These are phyloP conservation scores for Aspiorhynchus laticeps DNA, from an alignment of 2,113 vertebrate genomes.

Conservation along the genomic window DNA sequence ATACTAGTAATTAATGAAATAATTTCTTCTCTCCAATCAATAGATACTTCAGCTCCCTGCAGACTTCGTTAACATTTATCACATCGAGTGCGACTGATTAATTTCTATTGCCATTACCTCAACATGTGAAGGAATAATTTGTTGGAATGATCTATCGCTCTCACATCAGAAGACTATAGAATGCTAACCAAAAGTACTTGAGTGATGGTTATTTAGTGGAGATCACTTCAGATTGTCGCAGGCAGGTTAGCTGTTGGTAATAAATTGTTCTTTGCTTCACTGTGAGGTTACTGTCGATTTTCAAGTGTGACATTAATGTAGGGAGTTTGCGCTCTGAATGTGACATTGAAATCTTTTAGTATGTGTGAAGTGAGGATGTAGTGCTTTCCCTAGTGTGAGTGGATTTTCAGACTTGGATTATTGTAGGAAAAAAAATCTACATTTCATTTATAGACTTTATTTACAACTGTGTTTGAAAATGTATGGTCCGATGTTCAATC, in stretches of 20 bases:
- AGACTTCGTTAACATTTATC: constrained; percentile 57
- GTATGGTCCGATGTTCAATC: background rate
- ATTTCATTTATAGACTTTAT: background rate
- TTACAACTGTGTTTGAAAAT: background rate
- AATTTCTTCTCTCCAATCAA: constrained; percentile 58
- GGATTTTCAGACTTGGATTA: background rate
- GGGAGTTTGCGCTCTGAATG: background rate
- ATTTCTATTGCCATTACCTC: constrained; percentile 59
- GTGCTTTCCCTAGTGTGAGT: background rate
- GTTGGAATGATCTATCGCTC: constrained; percentile 45
- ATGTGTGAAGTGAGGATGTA: background rate
- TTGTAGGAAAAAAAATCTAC: background rate
- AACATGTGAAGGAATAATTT: constrained; percentile 49
- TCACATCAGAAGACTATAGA: constrained; percentile 24
- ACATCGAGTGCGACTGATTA: constrained; percentile 51
- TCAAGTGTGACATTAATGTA: background rate
- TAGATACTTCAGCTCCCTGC: constrained; percentile 39
- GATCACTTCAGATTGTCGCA: background rate
- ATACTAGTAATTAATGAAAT: constrained; percentile 55
- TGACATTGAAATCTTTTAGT: background rate
- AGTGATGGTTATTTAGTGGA: constrained; percentile 37
- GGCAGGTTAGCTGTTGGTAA: background rate
- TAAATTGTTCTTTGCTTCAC: background rate
- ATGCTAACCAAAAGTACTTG: constrained; percentile 5
- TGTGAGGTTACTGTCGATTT: background rate